Conservation (phyloP, 2,113 vertebrate genomes). For the Chloebia gouldiae region DNA sequence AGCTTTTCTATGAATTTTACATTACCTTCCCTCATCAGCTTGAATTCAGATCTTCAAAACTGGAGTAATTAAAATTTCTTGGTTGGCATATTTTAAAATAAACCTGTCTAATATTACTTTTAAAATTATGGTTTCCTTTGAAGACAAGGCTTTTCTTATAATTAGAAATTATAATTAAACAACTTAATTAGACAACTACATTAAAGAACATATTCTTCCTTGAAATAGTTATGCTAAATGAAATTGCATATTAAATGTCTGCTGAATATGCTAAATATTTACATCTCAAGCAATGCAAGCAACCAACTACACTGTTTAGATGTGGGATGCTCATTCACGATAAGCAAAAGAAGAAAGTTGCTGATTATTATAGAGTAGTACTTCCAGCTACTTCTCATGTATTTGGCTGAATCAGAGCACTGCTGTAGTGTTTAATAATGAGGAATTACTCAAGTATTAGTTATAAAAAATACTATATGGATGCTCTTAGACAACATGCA, state of each 20-base stretch:
- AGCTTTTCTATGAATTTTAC: not conserved
- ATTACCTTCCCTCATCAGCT: not conserved
- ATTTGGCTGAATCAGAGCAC: not conserved
- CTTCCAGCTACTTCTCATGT: not conserved
- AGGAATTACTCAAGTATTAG: not conserved
- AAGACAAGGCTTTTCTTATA: not conserved
- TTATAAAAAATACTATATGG: not conserved
- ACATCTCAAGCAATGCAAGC: not conserved
- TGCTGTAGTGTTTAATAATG: not conserved
- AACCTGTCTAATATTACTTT: not conserved
- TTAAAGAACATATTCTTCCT: not conserved
- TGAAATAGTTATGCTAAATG: not conserved
- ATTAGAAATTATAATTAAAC: not conserved
- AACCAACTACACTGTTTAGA: not conserved
- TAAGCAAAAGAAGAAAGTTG: not conserved
- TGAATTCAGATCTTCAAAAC: not conserved
- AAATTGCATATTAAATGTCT: too few species aligned
- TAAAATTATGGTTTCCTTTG: not conserved
- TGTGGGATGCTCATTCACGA: not conserved
- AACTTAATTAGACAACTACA: not conserved
- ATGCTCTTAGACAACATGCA: not conserved
- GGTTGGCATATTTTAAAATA: not conserved
- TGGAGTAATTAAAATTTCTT: not conserved
- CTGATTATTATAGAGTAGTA: not conserved
- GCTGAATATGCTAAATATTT: not conserved